Percentiles rank a stretch among this genome's conserved stretches.
phyloP scores from a whole-genome alignment of 2,113 vertebrate genomes.

The Canis aureus region DNA sequence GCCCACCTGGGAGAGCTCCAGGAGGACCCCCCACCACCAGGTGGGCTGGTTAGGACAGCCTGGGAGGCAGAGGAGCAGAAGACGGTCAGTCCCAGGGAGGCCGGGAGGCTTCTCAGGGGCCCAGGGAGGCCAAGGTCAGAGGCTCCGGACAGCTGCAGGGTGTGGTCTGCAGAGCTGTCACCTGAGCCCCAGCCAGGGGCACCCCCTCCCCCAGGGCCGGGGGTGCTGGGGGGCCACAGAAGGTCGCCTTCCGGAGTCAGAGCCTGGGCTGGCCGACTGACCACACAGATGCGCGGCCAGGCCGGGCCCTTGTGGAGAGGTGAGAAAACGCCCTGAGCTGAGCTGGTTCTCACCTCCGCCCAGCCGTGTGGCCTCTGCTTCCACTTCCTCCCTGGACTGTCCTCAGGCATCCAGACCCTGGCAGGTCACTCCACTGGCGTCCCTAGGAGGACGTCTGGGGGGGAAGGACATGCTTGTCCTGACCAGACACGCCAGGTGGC shows the following conservation, averaged over 20 bases:
- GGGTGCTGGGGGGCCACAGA: not conserved
- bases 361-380: not conserved
- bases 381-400: constrained; percentile 8
- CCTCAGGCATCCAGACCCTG: not conserved
- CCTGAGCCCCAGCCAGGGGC: fast-evolving
- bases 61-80: not conserved
- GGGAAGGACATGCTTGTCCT: not conserved
- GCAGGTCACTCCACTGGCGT: not conserved
- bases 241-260: not conserved
- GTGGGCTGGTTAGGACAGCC: not conserved
- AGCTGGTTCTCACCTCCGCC: constrained; percentile 47
- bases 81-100: not conserved
- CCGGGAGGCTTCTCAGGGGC: not conserved
- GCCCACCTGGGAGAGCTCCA: too few species aligned
- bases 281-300: not conserved
- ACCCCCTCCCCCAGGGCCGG: not conserved
- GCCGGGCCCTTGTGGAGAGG: not conserved
- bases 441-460: fast-evolving
- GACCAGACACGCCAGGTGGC: not conserved
- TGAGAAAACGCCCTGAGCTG: not conserved
- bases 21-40: too few species aligned
- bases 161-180: not conserved
- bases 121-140: not conserved
- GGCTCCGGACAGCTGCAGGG: not conserved
- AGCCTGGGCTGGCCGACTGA: not conserved